Evolutionary conservation across 1,140 invertebrate genomes (phyloP), one percentile per base, ranked within the genome.

Genomic region (Babylonia areolata): DNA sequence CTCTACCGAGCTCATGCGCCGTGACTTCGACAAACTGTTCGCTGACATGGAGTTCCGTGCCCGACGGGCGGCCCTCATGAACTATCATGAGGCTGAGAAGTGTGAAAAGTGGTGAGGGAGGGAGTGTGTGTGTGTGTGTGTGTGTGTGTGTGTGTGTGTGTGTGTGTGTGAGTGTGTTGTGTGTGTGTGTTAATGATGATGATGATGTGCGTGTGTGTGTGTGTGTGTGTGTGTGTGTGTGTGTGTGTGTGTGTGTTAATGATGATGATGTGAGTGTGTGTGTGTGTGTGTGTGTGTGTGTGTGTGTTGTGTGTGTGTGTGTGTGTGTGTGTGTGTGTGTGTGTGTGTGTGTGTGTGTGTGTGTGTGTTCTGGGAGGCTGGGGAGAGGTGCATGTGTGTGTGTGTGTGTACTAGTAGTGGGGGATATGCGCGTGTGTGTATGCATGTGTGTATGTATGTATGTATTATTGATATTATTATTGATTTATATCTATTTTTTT

Each of bases 31-130:
- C 81, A 69, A 64, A 0, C 81, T 82, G 54, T 82, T 82, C 39
- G 54, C 54, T 40, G 81, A 82, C 54, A 82, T 82, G 81, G 81
- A 82, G 58, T 82, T 82, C 64, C 54, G 81, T 3, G 33, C 54
- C n/a, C 69, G 71, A 31, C 54, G 54, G 15, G 31, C 81, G 1
- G 81, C 81, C 23, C 11, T 82, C 31, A 82, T 82, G 81, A 82
- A 82, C 81, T 82, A 82, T 35, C 81, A 69, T 6, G 81, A 82
- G 58, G 81, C 81, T 11, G 81, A 64, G 3, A n/a, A 33, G 15
- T 84, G 69, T 46, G 78, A 33, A 3, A 33, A 54, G 5, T 2
- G 28, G 78, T 80, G 9, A n/a, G 28, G 77, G 40, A 20, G 33
- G 33, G n/a, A 9, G 31, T 35, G 73, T 75, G 73, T 23, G 1